Evolutionary conservation across 2,888 invertebrate species (phyloP).

Genomic region (Agonopterix alstromeriana): DNA sequence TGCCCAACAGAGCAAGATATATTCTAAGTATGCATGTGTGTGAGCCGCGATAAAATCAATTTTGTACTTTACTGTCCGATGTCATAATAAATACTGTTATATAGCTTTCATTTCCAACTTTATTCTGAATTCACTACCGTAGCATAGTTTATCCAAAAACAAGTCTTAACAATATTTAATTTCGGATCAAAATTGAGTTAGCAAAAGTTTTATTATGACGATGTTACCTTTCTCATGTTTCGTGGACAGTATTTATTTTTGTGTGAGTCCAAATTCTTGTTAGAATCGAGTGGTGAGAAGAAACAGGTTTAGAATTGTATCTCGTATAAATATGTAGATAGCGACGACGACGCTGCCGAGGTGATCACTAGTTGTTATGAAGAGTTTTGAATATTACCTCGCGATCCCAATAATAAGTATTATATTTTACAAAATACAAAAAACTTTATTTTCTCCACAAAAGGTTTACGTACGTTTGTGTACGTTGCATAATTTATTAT

Average conservation of each 20-base stretch:
- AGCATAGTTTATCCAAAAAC: slow-evolving; percentile 33
- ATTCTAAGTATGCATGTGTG: slow-evolving; percentile 52
- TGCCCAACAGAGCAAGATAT: slow-evolving; percentile 27
- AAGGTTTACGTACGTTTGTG: no score
- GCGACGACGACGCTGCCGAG: slow-evolving; percentile 61
- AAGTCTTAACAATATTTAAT: slow-evolving; percentile 39
- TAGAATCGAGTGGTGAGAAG: slow-evolving; percentile 60
- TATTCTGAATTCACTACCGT: slow-evolving; percentile 46
- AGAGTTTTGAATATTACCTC: slow-evolving; percentile 47
- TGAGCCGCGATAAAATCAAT: slow-evolving; percentile 64
- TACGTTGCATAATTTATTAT: no score
- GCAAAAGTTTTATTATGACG: slow-evolving; percentile 42
- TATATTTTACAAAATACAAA: no score
- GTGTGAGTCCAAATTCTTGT: slow-evolving; percentile 71
- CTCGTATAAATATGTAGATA: slow-evolving; percentile 66
- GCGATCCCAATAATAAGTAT: slow-evolving; percentile 40
- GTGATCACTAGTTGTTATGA: slow-evolving; percentile 51
- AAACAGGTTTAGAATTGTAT: slow-evolving; percentile 66
- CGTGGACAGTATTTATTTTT: slow-evolving; percentile 72
- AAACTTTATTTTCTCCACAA: no score
- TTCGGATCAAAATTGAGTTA: slow-evolving; percentile 44
- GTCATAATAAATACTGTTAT: slow-evolving; percentile 70
- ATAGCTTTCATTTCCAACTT: slow-evolving; percentile 52
- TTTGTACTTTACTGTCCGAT: slow-evolving; percentile 67
- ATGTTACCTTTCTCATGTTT: slow-evolving; percentile 66